Evolutionary conservation across 2,888 invertebrate genomes (phyloP).

Genomic region (Phyto melanocephala): DNA sequence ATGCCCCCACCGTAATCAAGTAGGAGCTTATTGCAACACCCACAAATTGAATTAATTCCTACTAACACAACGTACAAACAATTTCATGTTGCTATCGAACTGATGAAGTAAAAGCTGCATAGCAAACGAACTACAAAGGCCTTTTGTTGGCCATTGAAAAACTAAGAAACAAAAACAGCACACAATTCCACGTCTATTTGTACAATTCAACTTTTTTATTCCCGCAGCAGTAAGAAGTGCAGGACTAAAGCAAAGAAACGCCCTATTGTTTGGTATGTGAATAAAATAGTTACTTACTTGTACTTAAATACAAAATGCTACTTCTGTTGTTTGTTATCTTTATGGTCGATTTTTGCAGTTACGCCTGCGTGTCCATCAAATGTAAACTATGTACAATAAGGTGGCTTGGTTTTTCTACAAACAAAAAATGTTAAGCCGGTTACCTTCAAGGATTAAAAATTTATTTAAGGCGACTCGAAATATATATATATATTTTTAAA

Average conservation of each 20-base stretch:
- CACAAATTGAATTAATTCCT: conserved; percentile 53
- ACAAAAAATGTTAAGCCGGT: no score
- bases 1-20: conserved; percentile 52
- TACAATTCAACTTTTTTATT: background rate
- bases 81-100: background rate
- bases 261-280: conserved; percentile 45
- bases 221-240: background rate
- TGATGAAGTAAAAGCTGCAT: background rate
- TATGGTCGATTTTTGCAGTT: conserved; percentile 52
- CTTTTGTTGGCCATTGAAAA: conserved; percentile 1
- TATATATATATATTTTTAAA: no score
- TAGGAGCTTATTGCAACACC: conserved; percentile 64
- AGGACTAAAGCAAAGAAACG: conserved; percentile 38
- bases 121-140: background rate
- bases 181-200: background rate
- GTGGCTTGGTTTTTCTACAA: no score
- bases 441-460: no score
- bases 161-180: background rate
- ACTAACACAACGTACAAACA: background rate
- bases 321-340: conserved; percentile 15
- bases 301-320: conserved; percentile 32
- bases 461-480: no score
- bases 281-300: background rate
- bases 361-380: conserved; percentile 66
- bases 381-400: no score